phyloP scores from a whole-genome alignment of 2,888 invertebrate species.

The Dasysyrphus albostriatus region DNA sequence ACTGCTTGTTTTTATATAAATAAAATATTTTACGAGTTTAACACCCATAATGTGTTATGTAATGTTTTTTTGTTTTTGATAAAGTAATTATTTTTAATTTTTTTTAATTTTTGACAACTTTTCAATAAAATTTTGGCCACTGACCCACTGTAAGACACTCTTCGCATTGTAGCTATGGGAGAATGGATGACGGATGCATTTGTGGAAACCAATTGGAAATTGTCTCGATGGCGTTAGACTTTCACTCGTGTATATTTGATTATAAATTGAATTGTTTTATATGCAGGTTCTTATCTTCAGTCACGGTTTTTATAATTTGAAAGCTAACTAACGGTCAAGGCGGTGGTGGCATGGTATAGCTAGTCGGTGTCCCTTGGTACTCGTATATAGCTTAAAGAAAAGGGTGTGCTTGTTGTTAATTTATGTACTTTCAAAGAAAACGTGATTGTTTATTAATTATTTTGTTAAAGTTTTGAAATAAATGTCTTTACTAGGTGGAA shows the following conservation, averaged over 20 bases:
- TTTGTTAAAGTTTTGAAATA: not conserved
- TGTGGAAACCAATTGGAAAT: conserved; percentile 58
- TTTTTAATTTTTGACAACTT: not conserved
- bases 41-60: too few relatives aligned
- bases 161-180: conserved; percentile 7
- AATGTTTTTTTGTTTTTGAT: too few relatives aligned
- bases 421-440: conserved; percentile 21
- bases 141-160: too few relatives aligned
- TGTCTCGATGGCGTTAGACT: conserved; percentile 58
- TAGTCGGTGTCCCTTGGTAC: not conserved
- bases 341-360: not conserved
- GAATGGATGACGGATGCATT: conserved; percentile 68
- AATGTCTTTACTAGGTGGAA: not conserved
- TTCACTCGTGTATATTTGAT: conserved; percentile 60
- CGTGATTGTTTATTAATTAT: conserved; percentile 12
- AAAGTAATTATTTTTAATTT: too few relatives aligned
- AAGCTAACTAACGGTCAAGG: conserved; percentile 13
- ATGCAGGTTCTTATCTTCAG: conserved; percentile 63
- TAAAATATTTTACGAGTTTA: too few relatives aligned
- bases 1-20: too few relatives aligned
- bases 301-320: conserved; percentile 65
- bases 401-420: conserved; percentile 43
- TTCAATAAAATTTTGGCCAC: not conserved
- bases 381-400: conserved; percentile 8
- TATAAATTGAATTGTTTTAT: conserved; percentile 61